Evolutionary conservation across 2,888 invertebrate genomes (phyloP).

Genomic region (Trimorus sp.): DNA sequence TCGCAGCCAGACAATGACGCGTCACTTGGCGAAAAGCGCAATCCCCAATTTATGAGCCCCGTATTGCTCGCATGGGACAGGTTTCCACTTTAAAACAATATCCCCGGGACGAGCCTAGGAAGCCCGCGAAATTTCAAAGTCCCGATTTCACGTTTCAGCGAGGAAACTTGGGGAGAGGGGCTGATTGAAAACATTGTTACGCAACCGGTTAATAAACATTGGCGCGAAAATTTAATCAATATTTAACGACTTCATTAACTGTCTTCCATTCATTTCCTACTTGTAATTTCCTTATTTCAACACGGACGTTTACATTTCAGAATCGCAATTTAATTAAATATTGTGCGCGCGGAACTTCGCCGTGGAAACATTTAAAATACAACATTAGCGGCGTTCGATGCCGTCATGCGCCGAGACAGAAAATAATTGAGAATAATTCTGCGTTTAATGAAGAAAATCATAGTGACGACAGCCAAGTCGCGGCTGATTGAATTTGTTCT

Average conservation of each 20-base stretch:
- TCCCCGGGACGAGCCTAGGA: conserved; percentile 57
- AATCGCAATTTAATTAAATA: conserved; percentile 23
- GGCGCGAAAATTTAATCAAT: conserved; percentile 9
- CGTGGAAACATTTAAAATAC: conserved; percentile 20
- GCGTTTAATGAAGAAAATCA: conserved; percentile 33
- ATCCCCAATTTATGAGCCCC: conserved; percentile 74
- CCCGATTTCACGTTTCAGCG: too few relatives aligned
- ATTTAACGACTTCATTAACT: conserved; percentile 18
- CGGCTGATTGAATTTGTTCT: conserved; percentile 21
- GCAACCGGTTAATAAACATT: background rate
- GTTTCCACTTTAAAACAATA: conserved; percentile 80
- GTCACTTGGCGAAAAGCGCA: conserved; percentile 65
- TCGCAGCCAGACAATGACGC: conserved; percentile 59
- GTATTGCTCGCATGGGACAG: conserved; percentile 77
- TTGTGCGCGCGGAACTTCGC: conserved; percentile 14
- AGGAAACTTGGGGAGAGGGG: too few relatives aligned
- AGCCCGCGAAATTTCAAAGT: background rate
- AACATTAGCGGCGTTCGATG: conserved; percentile 24
- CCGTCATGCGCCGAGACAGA: conserved; percentile 3
- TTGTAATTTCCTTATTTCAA: conserved; percentile 32
- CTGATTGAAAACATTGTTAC: background rate
- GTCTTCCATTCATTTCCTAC: conserved; percentile 1
- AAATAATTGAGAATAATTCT: conserved; percentile 17
- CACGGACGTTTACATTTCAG: conserved; percentile 16
- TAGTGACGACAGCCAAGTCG: background rate